A percentile compares a stretch with the other conserved stretches of the same genome.
These are phyloP conservation scores for Agelas oroides DNA, from an alignment of 37 sponge, comb jelly and placozoan species.

Conservation along the genomic window DNA sequence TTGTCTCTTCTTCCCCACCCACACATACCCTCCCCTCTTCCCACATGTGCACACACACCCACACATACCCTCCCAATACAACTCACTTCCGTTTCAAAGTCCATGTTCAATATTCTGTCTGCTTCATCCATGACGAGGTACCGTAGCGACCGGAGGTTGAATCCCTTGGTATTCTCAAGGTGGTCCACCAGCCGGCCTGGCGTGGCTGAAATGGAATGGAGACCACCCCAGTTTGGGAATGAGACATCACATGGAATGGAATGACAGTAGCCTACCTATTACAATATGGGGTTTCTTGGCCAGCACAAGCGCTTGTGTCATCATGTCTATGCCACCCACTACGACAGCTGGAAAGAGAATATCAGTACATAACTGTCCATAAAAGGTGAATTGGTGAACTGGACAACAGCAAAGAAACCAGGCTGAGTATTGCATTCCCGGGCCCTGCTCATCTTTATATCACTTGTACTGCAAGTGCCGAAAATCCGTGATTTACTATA, in stretches of 20 bases:
- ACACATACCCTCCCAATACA: no score
- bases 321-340: slow-evolving; percentile 97
- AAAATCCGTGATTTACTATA: no score
- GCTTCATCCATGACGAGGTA: slow-evolving; percentile 99
- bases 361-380: no score
- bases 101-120: slow-evolving; percentile 98
- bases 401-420: no score
- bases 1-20: no score
- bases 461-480: no score
- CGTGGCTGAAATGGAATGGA: slow-evolving; percentile 69
- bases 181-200: slow-evolving; percentile 98
- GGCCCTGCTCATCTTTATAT: no score
- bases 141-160: slow-evolving; percentile 83
- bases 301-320: slow-evolving; percentile 93
- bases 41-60: no score
- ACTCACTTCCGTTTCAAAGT: slow-evolving; percentile 94
- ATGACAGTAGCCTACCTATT: slow-evolving; percentile 56
- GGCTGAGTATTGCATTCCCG: no score
- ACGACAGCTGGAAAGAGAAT: no score
- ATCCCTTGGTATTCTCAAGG: slow-evolving; percentile 98
- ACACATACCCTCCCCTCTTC: no score
- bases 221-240: not conserved
- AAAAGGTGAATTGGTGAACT: no score
- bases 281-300: slow-evolving; percentile 97
- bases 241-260: not conserved